These are phyloP conservation scores for Yoshiicerus persimilis DNA, from an alignment of 1,140 invertebrate species.

Conservation along the genomic window DNA sequence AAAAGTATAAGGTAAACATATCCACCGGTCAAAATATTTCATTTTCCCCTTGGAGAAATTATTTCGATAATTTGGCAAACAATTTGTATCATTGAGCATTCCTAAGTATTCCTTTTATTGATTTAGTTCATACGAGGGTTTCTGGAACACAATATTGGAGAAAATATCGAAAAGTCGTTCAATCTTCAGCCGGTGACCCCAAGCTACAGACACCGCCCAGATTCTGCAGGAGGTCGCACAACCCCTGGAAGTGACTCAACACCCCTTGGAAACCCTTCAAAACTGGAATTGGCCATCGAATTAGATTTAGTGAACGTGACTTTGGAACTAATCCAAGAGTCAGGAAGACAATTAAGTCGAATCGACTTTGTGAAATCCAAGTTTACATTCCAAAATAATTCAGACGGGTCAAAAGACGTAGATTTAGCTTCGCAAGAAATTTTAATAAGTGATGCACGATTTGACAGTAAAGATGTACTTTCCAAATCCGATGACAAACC, in stretches of 20 bases:
- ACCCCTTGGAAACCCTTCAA: background rate
- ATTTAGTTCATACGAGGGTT: conserved; percentile 74
- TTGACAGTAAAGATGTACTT: conserved; percentile 48
- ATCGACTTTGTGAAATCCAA: conserved; percentile 90
- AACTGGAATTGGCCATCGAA: conserved; percentile 61
- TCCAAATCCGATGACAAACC: background rate
- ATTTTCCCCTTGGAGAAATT: too few relatives aligned
- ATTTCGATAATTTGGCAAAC: background rate
- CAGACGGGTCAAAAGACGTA: conserved; percentile 85
- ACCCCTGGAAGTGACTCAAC: background rate
- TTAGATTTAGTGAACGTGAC: conserved; percentile 87
- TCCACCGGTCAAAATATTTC: background rate
- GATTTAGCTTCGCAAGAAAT: conserved; percentile 93
- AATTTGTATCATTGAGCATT: too few relatives aligned
- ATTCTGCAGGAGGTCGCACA: background rate
- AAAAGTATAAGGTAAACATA: conserved; percentile 72
- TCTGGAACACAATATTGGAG: conserved; percentile 88
- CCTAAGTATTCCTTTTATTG: background rate
- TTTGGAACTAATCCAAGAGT: conserved; percentile 64
- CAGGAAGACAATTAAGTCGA: conserved; percentile 71
- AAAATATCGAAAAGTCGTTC: conserved; percentile 68
- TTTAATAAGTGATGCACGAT: conserved; percentile 73
- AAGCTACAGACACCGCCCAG: background rate
- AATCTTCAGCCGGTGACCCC: conserved; percentile 28
- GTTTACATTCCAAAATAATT: conserved; percentile 78